Evolutionary conservation across 37 sponge, comb jelly and placozoan genomes (phyloP).

Genomic region (Bolinopsis microptera): DNA sequence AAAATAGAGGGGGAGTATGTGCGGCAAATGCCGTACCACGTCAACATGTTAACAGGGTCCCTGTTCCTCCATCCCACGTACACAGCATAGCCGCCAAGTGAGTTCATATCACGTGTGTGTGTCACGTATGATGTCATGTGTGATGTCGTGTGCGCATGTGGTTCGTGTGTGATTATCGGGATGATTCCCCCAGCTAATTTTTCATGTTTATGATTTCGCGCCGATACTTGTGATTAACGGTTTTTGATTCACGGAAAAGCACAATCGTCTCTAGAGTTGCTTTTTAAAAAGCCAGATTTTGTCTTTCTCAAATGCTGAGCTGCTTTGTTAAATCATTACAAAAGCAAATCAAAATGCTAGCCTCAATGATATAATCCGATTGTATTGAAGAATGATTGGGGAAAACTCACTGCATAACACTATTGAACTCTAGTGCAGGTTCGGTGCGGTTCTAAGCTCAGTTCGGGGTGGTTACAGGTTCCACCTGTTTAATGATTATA

Average conservation of each 20-base stretch:
- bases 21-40: slow-evolving; percentile 42
- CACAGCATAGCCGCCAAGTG: not conserved
- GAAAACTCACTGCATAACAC: too few species aligned
- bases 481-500: too few species aligned
- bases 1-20: slow-evolving; percentile 21
- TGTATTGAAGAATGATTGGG: too few species aligned
- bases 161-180: not conserved
- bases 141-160: not conserved
- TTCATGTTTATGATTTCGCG: not conserved
- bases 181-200: not conserved
- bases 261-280: too few species aligned
- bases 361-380: too few species aligned
- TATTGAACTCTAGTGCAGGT: too few species aligned
- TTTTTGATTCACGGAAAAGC: not conserved
- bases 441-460: too few species aligned
- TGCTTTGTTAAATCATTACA: too few species aligned
- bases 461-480: too few species aligned
- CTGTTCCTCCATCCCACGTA: not conserved
- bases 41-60: slow-evolving; percentile 16
- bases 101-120: not conserved
- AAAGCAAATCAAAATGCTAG: too few species aligned
- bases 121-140: not conserved
- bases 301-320: not conserved
- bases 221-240: not conserved
- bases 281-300: not conserved